Base-by-base conservation (phyloP, 2,797 vertebrate species). In the Neostethus bicornis region DNA sequence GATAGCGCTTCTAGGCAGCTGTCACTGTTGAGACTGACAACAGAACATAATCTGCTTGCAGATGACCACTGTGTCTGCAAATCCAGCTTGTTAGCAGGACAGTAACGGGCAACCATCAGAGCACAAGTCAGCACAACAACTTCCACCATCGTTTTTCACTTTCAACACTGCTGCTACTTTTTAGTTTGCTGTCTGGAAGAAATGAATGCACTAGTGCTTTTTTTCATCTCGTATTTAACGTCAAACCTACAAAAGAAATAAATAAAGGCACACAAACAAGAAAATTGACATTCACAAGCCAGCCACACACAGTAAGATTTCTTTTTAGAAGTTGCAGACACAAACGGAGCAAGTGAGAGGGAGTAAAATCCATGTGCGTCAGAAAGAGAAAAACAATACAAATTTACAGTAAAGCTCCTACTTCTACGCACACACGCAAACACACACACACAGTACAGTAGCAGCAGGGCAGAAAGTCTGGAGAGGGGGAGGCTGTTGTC, bases 1-100 rank as follows among this genome's bases (percentile, higher is more conserved):
- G 77, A 80, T 65, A 82, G 81, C 80, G 72, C 80, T 88, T 87
- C 69, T 34, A 73, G 79, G 79, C 87, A 89, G 88, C 86, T 90
- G 84, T 89, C 87, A 78, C 80, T 29, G 19, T 16, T 0, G 65
- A 62, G 86, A 85, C 79, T 83, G 85, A 86, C 81, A 73, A 80
- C 29, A 35, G 68, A 61, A 70, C 48, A 85, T 90, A 91, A 90
- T 75, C 76, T 64, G 77, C 66, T 45, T 44, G 56, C 79, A 71
- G 69, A 77, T 84, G 75, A 81, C 51, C 55, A 29, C 46, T 25
- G 58, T 80, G 88, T 90, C 79, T 85, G 77, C 77, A 87, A 86
- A 88, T 74, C 77, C 50, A 47, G 83, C 82, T 83, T 87, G 83
- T 86, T 87, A 90, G 80, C 83, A 78, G 63, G 50, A 80, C 53